Percentiles rank a stretch among this genome's conserved stretches.
These are phyloP conservation scores for Callipepla californica DNA, from an alignment of 2,113 vertebrate species.

Conservation along the genomic window DNA sequence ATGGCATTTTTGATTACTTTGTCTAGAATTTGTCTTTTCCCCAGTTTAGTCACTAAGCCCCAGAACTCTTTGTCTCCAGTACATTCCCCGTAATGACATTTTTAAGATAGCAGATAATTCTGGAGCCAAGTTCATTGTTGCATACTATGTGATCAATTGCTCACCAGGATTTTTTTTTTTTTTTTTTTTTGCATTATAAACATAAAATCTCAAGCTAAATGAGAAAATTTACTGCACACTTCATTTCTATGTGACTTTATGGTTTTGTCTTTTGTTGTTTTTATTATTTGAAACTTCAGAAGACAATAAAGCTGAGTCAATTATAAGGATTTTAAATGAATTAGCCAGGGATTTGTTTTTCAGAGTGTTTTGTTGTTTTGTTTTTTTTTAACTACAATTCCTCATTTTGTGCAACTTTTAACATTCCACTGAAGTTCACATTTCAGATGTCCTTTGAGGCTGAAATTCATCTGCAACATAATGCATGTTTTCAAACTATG, in stretches of 20 bases:
- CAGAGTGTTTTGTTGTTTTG: too few relatives aligned
- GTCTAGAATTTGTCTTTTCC: neutral
- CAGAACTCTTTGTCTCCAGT: slow-evolving; percentile 13
- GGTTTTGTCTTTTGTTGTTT: neutral
- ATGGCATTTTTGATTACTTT: slow-evolving; percentile 20
- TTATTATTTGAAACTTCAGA: neutral
- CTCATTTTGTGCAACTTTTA: neutral
- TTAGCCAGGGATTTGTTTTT: neutral
- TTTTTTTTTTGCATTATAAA: neutral
- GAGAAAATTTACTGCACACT: neutral
- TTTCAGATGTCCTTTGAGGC: neutral
- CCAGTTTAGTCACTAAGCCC: slow-evolving; percentile 44
- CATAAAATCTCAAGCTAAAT: neutral
- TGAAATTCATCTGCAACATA: neutral
- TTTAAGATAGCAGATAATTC: slow-evolving; percentile 8
- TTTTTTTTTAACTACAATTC: neutral
- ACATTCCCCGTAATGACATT: neutral
- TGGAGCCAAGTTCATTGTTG: neutral
- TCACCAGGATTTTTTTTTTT: neutral
- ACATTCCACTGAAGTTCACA: neutral
- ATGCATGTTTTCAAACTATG: neutral
- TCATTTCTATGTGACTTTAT: neutral
- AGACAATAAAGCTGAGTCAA: neutral
- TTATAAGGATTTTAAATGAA: neutral
- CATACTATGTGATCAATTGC: neutral